Conservation (phyloP, 1,140 invertebrate species). For the Drosophila sechellia region DNA sequence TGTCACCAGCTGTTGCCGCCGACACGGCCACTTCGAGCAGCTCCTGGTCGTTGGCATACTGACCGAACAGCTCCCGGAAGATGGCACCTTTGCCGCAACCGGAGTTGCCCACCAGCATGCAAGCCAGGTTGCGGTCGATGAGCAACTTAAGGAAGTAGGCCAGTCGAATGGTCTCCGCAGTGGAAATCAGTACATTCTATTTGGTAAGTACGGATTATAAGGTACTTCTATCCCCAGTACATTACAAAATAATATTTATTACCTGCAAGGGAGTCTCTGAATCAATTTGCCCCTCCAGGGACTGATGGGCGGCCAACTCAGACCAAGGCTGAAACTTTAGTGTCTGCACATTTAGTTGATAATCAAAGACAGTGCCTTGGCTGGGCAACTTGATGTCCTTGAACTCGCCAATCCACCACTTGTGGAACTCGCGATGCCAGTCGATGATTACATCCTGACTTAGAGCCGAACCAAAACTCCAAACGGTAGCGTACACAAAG, state of each 20-base stretch:
- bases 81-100: conserved; percentile 95
- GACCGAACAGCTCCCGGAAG: conserved; percentile 92
- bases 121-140: conserved; percentile 91
- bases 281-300: conserved; percentile 90
- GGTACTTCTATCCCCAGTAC: background rate
- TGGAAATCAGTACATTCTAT: conserved; percentile 89
- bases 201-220: background rate
- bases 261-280: conserved; percentile 91
- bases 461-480: conserved; percentile 96
- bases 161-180: conserved; percentile 95
- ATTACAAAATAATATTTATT: background rate
- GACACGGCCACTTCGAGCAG: conserved; percentile 72
- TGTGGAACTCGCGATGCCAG: conserved; percentile 95
- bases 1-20: conserved; percentile 34
- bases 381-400: conserved; percentile 96
- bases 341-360: conserved; percentile 93
- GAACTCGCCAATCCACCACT: conserved; percentile 93
- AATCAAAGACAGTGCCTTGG: conserved; percentile 94
- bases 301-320: conserved; percentile 88
- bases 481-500: conserved; percentile 95
- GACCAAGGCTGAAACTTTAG: conserved; percentile 95
- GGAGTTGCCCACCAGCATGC: conserved; percentile 95
- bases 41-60: conserved; percentile 84
- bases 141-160: conserved; percentile 95
- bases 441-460: conserved; percentile 95